Evolutionary conservation across 1,140 invertebrate genomes (phyloP).

Genomic region (Drosophila suzukii): DNA sequence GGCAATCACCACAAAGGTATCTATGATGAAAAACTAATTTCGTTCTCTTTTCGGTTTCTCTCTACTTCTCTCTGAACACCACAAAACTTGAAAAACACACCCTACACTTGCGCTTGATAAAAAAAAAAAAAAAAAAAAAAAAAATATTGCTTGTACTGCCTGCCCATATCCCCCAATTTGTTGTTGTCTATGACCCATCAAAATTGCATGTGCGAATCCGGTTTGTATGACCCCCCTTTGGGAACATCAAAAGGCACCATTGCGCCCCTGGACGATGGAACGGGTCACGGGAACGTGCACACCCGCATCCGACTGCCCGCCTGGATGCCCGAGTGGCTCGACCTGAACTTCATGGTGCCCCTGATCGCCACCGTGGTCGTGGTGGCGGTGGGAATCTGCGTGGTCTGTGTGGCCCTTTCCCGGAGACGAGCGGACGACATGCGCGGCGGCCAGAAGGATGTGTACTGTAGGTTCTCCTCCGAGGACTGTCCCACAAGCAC

Average conservation of each 20-base stretch:
- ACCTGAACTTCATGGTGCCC: slow-evolving; percentile 93
- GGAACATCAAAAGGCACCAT: slow-evolving; percentile 87
- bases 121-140: slow-evolving; percentile 2
- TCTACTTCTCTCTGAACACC: slow-evolving; percentile 57
- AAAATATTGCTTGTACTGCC: slow-evolving; percentile 43
- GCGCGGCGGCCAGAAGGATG: slow-evolving; percentile 90
- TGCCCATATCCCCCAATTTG: slow-evolving; percentile 17
- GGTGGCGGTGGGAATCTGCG: slow-evolving; percentile 94
- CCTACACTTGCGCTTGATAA: slow-evolving; percentile 50
- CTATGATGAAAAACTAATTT: slow-evolving; percentile 76
- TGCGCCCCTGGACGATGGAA: slow-evolving; percentile 89
- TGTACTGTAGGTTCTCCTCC: slow-evolving; percentile 86
- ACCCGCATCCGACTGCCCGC: slow-evolving; percentile 88
- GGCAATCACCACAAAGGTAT: slow-evolving; percentile 93
- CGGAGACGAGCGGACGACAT: slow-evolving; percentile 91
- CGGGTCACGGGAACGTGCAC: slow-evolving; percentile 83
- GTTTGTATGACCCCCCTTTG: slow-evolving; percentile 29
- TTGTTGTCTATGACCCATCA: slow-evolving; percentile 30
- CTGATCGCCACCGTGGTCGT: slow-evolving; percentile 93
- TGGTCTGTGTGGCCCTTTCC: slow-evolving; percentile 93
- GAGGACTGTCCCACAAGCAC: slow-evolving; percentile 1
- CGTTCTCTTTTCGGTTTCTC: slow-evolving; percentile 68
- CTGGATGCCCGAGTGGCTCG: slow-evolving; percentile 93
- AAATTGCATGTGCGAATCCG: slow-evolving; percentile 51
- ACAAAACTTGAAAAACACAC: slow-evolving; percentile 13